phyloP scores from a whole-genome alignment of 35 echinoderm and acorn worm species.

The Amphiura filiformis region DNA sequence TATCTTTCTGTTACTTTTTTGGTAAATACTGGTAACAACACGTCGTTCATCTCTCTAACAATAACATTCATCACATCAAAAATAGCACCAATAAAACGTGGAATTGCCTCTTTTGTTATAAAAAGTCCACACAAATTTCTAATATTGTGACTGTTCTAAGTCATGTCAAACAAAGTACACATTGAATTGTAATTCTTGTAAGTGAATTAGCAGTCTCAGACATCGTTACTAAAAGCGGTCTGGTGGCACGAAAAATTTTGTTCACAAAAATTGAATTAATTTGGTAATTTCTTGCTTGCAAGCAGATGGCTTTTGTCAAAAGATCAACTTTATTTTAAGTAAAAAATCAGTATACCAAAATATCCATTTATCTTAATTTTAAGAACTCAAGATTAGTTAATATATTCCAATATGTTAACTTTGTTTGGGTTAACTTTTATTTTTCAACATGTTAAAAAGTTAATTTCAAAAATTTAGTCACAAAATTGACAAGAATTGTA shows the following conservation, averaged over 20 bases:
- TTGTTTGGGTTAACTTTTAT: too few relatives aligned
- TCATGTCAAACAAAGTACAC: neutral
- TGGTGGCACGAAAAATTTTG: neutral
- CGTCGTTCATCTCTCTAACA: neutral
- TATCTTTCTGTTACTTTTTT: too few relatives aligned
- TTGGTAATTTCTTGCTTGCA: neutral
- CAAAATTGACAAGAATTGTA: neutral
- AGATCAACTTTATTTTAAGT: neutral
- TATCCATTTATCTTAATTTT: neutral
- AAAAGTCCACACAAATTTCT: neutral
- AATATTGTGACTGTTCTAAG: neutral
- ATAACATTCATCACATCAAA: neutral
- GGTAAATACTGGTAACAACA: too few relatives aligned
- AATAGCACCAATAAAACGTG: constrained; percentile 7
- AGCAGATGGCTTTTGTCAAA: neutral
- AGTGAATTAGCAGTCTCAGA: too few relatives aligned
- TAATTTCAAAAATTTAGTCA: neutral
- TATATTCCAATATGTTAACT: neutral
- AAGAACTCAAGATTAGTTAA: neutral
- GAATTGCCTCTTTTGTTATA: neutral
- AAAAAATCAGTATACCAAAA: neutral
- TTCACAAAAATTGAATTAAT: neutral
- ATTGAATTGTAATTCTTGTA: too few relatives aligned
- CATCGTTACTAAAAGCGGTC: neutral
- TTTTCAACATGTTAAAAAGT: neutral